Evolutionary conservation across 2,113 vertebrate genomes (phyloP).

Genomic region (Scolopax mira): DNA sequence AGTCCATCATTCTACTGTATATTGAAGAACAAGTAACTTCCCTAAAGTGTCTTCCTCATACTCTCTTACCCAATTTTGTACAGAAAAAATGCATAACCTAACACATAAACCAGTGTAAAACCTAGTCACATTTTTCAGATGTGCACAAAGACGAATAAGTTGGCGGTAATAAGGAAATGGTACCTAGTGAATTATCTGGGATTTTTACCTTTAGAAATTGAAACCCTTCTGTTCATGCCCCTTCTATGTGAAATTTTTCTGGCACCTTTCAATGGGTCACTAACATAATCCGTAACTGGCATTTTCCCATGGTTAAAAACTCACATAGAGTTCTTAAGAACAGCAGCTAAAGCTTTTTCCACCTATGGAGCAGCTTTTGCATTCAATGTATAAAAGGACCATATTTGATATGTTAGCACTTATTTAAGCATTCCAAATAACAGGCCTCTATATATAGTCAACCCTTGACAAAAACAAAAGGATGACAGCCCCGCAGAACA

Average conservation of each 20-base stretch:
- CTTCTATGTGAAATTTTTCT: neutral
- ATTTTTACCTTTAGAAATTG: neutral
- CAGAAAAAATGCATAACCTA: neutral
- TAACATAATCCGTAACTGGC: neutral
- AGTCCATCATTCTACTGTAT: neutral
- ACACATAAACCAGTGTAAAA: neutral
- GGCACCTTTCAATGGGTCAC: neutral
- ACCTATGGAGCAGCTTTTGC: neutral
- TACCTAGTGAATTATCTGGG: neutral
- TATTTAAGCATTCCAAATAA: neutral
- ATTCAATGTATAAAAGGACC: neutral
- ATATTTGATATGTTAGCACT: neutral
- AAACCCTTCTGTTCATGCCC: neutral
- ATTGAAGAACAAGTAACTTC: neutral
- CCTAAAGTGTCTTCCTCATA: neutral
- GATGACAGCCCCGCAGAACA: neutral
- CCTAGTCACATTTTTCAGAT: neutral
- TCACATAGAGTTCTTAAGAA: neutral
- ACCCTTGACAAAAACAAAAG: fast-evolving
- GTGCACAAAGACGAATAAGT: neutral
- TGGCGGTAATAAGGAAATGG: neutral
- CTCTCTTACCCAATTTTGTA: neutral
- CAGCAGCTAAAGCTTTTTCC: neutral
- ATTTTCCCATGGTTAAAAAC: neutral
- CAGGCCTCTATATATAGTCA: neutral